phyloP scores from a whole-genome alignment of 2,113 vertebrate species.

The Hydrolagus affinis region DNA sequence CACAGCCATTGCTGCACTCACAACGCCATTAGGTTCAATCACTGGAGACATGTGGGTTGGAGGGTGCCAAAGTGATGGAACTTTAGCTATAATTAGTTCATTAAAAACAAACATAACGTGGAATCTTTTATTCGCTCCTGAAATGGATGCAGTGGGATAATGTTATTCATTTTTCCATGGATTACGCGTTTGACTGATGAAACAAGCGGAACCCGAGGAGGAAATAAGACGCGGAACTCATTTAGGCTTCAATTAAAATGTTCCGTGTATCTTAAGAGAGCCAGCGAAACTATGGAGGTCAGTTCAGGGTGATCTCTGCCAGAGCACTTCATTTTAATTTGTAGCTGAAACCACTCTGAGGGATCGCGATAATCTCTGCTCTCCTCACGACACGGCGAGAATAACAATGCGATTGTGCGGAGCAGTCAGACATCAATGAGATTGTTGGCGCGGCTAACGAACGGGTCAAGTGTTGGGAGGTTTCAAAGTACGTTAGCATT shows the following conservation, averaged over 20 bases:
- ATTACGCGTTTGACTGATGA: neutral
- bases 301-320: neutral
- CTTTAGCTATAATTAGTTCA: constrained; percentile 2
- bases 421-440: neutral
- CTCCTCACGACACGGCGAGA: neutral
- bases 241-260: constrained; percentile 22
- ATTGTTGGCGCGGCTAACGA: neutral
- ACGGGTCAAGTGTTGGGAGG: neutral
- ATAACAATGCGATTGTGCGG: neutral
- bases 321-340: constrained; percentile 4
- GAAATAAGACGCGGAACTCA: neutral
- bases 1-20: no score
- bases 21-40: no score
- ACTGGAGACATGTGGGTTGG: no score
- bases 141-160: neutral
- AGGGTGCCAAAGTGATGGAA: neutral
- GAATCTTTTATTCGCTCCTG: no score
- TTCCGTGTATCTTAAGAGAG: constrained; percentile 12
- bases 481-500: neutral
- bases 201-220: neutral
- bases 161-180: neutral
- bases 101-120: neutral
- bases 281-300: neutral
- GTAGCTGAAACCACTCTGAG: neutral
- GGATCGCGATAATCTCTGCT: neutral